A percentile compares a stretch with the other conserved stretches of the same genome.
These are phyloP conservation scores for Hydroisotoma schaefferi DNA, from an alignment of 2,888 invertebrate genomes.

Conservation along the genomic window DNA sequence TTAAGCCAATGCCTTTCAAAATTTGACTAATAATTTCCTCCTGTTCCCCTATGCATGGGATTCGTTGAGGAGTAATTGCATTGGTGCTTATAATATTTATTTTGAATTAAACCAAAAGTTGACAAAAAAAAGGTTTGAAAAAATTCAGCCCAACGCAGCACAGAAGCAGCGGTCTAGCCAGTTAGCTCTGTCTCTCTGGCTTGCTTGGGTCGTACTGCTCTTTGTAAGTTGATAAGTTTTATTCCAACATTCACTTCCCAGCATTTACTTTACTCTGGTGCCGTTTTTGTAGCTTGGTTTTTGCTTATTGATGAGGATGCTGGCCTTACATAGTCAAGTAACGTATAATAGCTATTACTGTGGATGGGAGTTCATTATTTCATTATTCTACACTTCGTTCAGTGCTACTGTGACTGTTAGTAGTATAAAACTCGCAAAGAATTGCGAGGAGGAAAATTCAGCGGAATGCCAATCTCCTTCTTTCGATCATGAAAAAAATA, in stretches of 20 bases:
- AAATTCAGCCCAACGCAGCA: neutral
- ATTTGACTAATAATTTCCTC: neutral
- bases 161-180: neutral
- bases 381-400: too few relatives aligned
- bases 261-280: neutral
- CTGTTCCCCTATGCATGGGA: neutral
- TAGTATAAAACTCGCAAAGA: too few relatives aligned
- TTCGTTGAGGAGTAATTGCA: neutral
- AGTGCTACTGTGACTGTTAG: too few relatives aligned
- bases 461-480: too few relatives aligned
- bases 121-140: neutral
- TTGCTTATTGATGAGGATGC: neutral
- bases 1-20: too few relatives aligned
- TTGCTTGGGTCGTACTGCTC: constrained; percentile 6
- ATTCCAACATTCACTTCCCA: neutral
- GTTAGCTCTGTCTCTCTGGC: constrained; percentile 8
- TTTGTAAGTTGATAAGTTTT: neutral
- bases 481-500: too few relatives aligned
- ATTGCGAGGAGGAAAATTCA: too few relatives aligned
- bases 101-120: neutral
- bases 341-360: neutral
- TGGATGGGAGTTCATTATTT: constrained; percentile 6
- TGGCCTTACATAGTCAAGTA: neutral
- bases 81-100: neutral
- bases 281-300: neutral